Evolutionary conservation across 1,140 invertebrate genomes (phyloP), one percentile per base, ranked within the genome.

Genomic region (Cecropterus lyciades): DNA sequence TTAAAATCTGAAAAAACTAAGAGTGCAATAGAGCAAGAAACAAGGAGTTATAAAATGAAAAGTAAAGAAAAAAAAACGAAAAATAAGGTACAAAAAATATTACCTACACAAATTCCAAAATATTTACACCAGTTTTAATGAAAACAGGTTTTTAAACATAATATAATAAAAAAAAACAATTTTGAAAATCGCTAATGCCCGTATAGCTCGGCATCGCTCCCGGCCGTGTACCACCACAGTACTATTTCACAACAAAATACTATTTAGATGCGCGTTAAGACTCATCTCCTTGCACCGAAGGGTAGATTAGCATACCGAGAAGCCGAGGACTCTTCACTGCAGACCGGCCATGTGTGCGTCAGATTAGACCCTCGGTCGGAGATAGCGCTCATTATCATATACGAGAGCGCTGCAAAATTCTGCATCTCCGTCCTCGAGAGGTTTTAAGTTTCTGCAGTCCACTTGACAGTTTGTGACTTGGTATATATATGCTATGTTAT

Each of bases 231-330:
- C 53, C 20, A 64, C 16, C 46, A 45, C 56, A 53, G 63, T 45
- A 70, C 73, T 81, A 86, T 82, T 85, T 85, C 85, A 84, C 82
- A 72, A 84, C 78, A 76, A 62, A 60, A 62, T 62, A 62, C 57
- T 82, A 89, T 85, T 87, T 82, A 84, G 82, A 83, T 82, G 79
- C 73, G 73, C 83, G 86, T 83, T 89, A 87, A 85, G 82, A 82
- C 80, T 84, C 87, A 83, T 89, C 85, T 85, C 78, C 57, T 80
- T 85, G 80, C 80, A 73, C 71, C 78, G 81, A 70, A 30, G 27
- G 27, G 82, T 83, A 78, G 80, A 87, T 89, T 87, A 87, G 75
- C 87, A 87, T 86, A 87, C 72, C 27, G 27, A 30, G 27, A 7
- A 70, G 10, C 72, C 78, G 82, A 81, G 75, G 55, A 79, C 79